Evolutionary conservation across 2,888 invertebrate genomes (phyloP).

Genomic region (Plutella xylostella): DNA sequence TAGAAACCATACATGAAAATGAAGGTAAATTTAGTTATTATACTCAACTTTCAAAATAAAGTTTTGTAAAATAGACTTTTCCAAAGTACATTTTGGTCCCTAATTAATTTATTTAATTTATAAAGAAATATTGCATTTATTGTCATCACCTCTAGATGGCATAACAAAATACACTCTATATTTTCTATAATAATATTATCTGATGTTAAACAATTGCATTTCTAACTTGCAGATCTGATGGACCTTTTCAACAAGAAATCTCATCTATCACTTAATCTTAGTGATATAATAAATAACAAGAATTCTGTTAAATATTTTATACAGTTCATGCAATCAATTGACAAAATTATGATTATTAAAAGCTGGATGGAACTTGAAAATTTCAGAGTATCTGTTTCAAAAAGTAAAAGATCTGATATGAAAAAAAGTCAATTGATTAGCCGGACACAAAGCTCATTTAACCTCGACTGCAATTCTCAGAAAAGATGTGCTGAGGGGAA

Average conservation of each 20-base stretch:
- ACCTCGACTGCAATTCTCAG: conserved; percentile 33
- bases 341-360: conserved; percentile 74
- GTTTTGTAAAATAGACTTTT: no score
- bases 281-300: conserved; percentile 82
- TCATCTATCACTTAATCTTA: conserved; percentile 78
- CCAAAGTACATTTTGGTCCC: no score
- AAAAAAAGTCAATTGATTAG: conserved; percentile 33
- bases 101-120: no score
- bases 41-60: no score
- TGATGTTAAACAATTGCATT: not conserved
- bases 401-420: conserved; percentile 22
- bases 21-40: no score
- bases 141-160: no score
- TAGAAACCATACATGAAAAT: conserved; percentile 21
- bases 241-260: conserved; percentile 64
- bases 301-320: conserved; percentile 86
- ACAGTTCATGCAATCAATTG: conserved; percentile 85
- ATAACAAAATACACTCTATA: no score
- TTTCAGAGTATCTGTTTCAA: conserved; percentile 52
- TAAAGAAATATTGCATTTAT: no score
- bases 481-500: conserved; percentile 23
- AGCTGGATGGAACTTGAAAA: conserved; percentile 84
- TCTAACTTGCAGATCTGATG: conserved; percentile 38
- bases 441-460: conserved; percentile 49
- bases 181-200: not conserved